phyloP scores from a whole-genome alignment of 2,888 invertebrate species.

The Strigamia transsilvanica region DNA sequence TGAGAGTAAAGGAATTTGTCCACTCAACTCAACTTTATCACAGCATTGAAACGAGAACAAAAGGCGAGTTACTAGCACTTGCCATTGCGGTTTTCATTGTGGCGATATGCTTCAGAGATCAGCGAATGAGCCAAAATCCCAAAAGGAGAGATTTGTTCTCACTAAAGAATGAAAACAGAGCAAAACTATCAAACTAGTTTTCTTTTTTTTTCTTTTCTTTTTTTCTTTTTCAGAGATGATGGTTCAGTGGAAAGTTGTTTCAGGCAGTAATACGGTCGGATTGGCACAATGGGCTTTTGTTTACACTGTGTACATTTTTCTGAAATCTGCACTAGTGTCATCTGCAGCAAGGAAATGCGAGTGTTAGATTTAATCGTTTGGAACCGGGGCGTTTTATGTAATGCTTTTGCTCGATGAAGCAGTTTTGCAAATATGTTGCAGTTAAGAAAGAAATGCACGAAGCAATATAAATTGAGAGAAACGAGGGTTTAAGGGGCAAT shows the following conservation, averaged over 20 bases:
- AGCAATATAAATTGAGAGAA: constrained; percentile 16
- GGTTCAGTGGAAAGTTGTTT: neutral
- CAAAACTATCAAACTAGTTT: constrained; percentile 27
- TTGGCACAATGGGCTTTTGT: constrained; percentile 16
- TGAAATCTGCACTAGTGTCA: constrained; percentile 35
- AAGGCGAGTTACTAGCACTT: constrained; percentile 42
- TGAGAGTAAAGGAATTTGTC: constrained; percentile 33
- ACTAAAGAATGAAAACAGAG: constrained; percentile 28
- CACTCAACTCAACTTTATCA: constrained; percentile 48
- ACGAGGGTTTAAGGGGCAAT: constrained; percentile 39
- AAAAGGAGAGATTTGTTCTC: constrained; percentile 36
- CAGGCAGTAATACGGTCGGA: neutral
- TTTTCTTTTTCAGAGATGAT: neutral
- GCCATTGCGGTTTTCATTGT: constrained; percentile 37
- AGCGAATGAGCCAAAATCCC: constrained; percentile 19
- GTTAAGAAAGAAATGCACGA: neutral
- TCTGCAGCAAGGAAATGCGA: constrained; percentile 1
- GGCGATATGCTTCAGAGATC: constrained; percentile 49
- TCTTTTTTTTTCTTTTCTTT: neutral
- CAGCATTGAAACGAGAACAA: constrained; percentile 45
- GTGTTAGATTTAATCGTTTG: constrained; percentile 32
- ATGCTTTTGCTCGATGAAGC: constrained; percentile 43
- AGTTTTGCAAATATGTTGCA: constrained; percentile 42
- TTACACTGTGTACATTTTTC: neutral
- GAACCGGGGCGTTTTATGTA: constrained; percentile 29